Conservation (phyloP, 2,797 vertebrate genomes). For the Myotis pilosus region DNA sequence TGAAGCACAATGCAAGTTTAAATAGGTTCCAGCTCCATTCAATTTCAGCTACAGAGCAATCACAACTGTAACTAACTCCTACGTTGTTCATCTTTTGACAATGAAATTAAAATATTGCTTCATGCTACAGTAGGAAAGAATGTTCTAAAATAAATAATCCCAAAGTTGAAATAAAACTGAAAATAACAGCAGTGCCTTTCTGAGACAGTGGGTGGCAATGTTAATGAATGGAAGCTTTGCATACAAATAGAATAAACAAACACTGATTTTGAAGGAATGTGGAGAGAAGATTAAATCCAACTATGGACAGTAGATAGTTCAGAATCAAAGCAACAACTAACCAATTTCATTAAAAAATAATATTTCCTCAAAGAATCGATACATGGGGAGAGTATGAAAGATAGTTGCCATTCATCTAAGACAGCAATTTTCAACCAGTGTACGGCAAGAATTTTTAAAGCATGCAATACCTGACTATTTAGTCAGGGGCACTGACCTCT, state of each 20-base stretch:
- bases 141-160: conserved; percentile 62
- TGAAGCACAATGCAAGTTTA: conserved; percentile 14
- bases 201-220: not conserved
- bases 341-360: not conserved
- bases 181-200: conserved; percentile 50
- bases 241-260: not conserved
- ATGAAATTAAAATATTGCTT: conserved; percentile 75
- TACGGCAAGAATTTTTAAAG: not conserved
- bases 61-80: conserved; percentile 52
- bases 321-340: conserved; percentile 29
- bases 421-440: not conserved
- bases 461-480: not conserved
- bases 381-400: not conserved
- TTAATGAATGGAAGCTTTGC: conserved; percentile 12
- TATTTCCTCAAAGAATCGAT: not conserved
- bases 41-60: conserved; percentile 49
- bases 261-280: not conserved
- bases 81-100: conserved; percentile 68
- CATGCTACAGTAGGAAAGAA: conserved; percentile 46
- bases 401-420: not conserved
- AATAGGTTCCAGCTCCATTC: conserved; percentile 63
- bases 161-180: conserved; percentile 56
- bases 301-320: not conserved
- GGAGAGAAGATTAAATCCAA: not conserved
- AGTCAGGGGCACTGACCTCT: not conserved